Evolutionary conservation across 2,888 invertebrate genomes (phyloP), one percentile per base, ranked within the genome.

Genomic region (Leptopilina myrica): DNA sequence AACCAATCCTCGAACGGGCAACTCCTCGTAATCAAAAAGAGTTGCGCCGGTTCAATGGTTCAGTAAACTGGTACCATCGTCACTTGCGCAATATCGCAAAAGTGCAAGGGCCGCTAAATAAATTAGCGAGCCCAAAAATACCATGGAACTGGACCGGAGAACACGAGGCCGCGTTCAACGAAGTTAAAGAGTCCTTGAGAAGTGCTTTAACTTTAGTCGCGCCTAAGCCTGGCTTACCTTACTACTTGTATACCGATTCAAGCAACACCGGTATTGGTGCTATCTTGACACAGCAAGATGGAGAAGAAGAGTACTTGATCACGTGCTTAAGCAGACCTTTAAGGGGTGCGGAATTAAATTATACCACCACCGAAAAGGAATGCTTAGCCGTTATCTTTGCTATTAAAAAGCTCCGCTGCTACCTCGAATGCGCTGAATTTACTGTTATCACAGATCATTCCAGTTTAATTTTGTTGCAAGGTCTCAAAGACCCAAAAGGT

Each of bases 381-480:
- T 43, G 43, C 7, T 43, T 43, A 7, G 43, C 43, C 6, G 43
- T 43, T 6, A 43, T 43, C 1, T 43, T 43, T 7, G 43, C 43
- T 8, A 8, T 43, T 43, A 43, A 43, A 43, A 43, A 43, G 8
- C 7, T 43, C 43, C 43, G 43, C 8, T 43, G 43, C 7, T 43
- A 43, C 8, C 43, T 43, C 0, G 43, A 43, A 43, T 43, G 43
- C 43, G 12, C 56, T 3, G 56, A 56, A n/a, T 86, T 85, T 65
- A 84, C 81, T 0, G 81, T 85, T 3, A 78, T 81, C 5, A 85
- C 85, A 2, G 85, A 86, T 64, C 83, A 84, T 7, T 56, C 76
- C 6, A 84, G 84, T 40, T 65, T 86, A 3, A 69, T 69, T 0
- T 87, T 85, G 87, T 75, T 86, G 0, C 75, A 78, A 9, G 81